phyloP scores from a whole-genome alignment of 92 coral and sea anemone species.

The Parazoanthus swiftii region DNA sequence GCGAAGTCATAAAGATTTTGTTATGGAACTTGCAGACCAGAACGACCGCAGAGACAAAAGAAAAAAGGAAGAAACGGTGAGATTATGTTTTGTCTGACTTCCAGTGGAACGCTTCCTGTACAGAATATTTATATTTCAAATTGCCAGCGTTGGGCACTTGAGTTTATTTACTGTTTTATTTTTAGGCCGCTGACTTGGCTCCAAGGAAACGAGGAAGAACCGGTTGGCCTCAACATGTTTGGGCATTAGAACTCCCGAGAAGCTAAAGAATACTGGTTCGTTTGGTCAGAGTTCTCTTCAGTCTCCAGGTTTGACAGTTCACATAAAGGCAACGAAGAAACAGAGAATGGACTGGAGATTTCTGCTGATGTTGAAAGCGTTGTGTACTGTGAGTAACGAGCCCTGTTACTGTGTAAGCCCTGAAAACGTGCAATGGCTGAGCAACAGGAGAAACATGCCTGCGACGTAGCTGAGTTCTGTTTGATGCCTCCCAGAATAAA shows the following conservation, averaged over 20 bases:
- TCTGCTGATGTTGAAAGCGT: not conserved
- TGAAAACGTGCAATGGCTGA: not conserved
- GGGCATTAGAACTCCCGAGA: conserved; percentile 92
- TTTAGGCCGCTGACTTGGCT: conserved; percentile 52
- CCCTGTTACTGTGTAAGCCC: not conserved
- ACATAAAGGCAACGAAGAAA: not conserved
- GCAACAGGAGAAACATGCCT: not conserved
- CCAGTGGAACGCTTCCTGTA: not conserved
- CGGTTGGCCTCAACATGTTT: conserved; percentile 99
- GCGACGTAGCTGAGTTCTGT: not conserved
- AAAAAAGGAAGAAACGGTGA: conserved; percentile 59
- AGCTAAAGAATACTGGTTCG: not conserved
- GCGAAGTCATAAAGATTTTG: conserved; percentile 79
- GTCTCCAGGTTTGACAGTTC: not conserved
- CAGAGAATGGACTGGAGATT: not conserved
- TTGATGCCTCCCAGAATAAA: not conserved
- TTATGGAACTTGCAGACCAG: conserved; percentile 81
- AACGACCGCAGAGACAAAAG: conserved; percentile 75
- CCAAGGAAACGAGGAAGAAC: conserved; percentile 97
- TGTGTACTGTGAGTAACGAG: not conserved
- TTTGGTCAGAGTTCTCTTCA: too few species aligned
- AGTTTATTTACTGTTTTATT: conserved; percentile 1
- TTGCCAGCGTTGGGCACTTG: not conserved
- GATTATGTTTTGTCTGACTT: not conserved
- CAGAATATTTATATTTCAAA: not conserved